A percentile compares a stretch with the other conserved stretches of the same genome.
These are phyloP conservation scores for Apogon talboti DNA, from an alignment of 2,797 vertebrate genomes.

Conservation along the genomic window DNA sequence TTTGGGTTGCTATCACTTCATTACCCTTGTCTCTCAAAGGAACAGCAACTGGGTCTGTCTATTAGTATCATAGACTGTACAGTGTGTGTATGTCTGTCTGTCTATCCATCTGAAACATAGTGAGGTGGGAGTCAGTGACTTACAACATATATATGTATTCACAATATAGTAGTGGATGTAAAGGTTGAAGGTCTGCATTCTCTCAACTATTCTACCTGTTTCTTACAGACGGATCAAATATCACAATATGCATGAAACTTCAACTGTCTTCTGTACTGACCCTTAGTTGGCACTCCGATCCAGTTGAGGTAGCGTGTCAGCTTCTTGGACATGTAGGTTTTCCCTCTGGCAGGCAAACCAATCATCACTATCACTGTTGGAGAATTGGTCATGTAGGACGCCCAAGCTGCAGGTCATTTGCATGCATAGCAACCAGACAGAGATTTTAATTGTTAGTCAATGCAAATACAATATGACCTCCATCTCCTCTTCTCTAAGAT, in stretches of 20 bases:
- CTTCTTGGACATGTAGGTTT: constrained; percentile 99
- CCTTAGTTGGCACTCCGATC: constrained; percentile 98
- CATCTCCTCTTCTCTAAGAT: background rate
- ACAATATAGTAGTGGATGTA: too few relatives aligned
- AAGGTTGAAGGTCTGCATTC: background rate
- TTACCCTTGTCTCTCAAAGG: too few relatives aligned
- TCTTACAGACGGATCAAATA: background rate
- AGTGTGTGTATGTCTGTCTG: too few relatives aligned
- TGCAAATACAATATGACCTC: background rate
- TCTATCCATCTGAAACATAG: too few relatives aligned
- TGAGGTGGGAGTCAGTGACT: too few relatives aligned
- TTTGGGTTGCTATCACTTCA: too few relatives aligned
- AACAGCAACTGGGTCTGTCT: too few relatives aligned
- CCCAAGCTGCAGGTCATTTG: constrained; percentile 84
- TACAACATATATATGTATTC: too few relatives aligned
- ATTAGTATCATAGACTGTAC: too few relatives aligned
- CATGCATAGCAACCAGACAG: constrained; percentile 2
- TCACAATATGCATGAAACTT: background rate
- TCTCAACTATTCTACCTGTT: background rate
- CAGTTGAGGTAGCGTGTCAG: constrained; percentile 99
- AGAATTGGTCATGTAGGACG: constrained; percentile 98
- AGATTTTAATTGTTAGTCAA: background rate
- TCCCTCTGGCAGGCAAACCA: constrained; percentile 94
- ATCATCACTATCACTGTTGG: constrained; percentile 98
- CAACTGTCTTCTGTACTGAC: constrained; percentile 72